Evolutionary conservation across 2,888 invertebrate species (phyloP).

Genomic region (Ischnura elegans): DNA sequence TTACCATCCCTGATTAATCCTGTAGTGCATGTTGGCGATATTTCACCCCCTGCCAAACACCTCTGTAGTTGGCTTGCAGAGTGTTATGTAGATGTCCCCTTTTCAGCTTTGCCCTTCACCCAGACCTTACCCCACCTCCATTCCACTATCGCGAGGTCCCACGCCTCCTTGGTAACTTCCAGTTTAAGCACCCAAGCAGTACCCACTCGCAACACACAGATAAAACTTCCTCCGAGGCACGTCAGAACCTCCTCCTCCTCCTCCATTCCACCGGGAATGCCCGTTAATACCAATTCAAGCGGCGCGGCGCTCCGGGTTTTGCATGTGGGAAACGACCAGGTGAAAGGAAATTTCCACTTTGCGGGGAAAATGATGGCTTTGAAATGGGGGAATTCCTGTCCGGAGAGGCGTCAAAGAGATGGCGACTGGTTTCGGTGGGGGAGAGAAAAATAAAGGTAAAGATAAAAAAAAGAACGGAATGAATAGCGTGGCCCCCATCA

Average conservation of each 20-base stretch:
- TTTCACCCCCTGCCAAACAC: no score
- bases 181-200: background rate
- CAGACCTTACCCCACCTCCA: background rate
- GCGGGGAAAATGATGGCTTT: constrained; percentile 40
- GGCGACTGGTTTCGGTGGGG: constrained; percentile 15
- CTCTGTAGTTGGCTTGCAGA: no score
- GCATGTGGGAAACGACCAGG: constrained; percentile 48
- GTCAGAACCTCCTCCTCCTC: background rate
- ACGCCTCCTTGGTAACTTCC: background rate
- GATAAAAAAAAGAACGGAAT: background rate
- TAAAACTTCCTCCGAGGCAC: background rate
- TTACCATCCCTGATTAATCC: no score
- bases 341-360: constrained; percentile 53
- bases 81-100: background rate
- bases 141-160: background rate
- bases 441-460: background rate
- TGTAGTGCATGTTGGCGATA: no score
- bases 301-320: background rate
- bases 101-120: background rate
- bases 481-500: background rate
- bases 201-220: background rate
- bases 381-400: constrained; percentile 49
- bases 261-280: background rate
- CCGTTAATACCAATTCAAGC: constrained; percentile 4
- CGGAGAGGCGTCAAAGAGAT: constrained; percentile 38